Percentiles rank a stretch among this genome's conserved stretches.
These are phyloP conservation scores for Drosophila equinoxialis DNA, from an alignment of 1,140 invertebrate genomes.

Conservation along the genomic window DNA sequence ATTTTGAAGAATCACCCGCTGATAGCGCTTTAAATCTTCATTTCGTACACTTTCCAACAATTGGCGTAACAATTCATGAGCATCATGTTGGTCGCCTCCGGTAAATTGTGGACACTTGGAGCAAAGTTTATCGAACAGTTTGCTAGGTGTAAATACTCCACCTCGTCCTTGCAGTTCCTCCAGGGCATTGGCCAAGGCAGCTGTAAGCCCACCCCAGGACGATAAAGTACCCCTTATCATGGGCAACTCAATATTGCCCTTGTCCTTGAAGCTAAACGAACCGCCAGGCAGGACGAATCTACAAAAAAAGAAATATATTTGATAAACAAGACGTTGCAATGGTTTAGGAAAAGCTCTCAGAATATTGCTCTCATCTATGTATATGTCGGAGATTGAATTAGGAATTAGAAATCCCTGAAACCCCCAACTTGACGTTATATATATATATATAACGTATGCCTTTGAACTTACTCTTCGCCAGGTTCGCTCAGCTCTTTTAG, in stretches of 20 bases:
- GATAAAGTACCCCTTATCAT: slow-evolving; percentile 87
- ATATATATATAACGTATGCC: no score
- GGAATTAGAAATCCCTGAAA: no score
- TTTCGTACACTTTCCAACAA: slow-evolving; percentile 92
- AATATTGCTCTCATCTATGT: no score
- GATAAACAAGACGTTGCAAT: no score
- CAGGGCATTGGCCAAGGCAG: slow-evolving; percentile 87
- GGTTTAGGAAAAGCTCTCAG: no score
- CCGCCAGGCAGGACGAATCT: slow-evolving; percentile 88
- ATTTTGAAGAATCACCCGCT: slow-evolving; percentile 89
- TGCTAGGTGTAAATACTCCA: slow-evolving; percentile 88
- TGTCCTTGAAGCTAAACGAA: slow-evolving; percentile 84
- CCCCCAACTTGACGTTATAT: no score
- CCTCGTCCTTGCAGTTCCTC: slow-evolving; percentile 87
- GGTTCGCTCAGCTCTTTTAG: slow-evolving; percentile 88
- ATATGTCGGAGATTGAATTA: no score
- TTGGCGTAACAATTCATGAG: slow-evolving; percentile 96
- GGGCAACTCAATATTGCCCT: slow-evolving; percentile 84
- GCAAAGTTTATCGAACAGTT: slow-evolving; percentile 90
- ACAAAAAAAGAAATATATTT: not conserved
- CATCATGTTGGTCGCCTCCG: slow-evolving; percentile 97
- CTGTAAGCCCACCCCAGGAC: slow-evolving; percentile 89
- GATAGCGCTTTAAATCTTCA: slow-evolving; percentile 89
- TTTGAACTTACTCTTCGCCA: slow-evolving; percentile 85
- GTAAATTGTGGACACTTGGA: slow-evolving; percentile 92